Evolutionary conservation across 2,888 invertebrate genomes (phyloP), one percentile per base, ranked within the genome.

Genomic region (Acanthosepion esculentum): DNA sequence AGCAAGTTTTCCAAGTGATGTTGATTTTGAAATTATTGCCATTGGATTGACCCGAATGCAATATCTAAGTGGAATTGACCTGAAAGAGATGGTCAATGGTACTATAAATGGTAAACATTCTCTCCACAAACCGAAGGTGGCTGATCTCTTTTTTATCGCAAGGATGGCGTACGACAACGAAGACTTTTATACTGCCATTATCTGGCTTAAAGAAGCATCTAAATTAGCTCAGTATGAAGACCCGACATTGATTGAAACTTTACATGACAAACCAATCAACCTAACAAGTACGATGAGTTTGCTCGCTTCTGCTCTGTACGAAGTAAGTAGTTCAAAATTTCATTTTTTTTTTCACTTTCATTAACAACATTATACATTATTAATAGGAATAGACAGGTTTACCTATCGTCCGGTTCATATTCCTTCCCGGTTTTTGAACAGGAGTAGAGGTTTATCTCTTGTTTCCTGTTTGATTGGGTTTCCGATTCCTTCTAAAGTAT

Each of bases 91-190:
- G 15, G 59, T 64, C 12, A 64, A 94, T 48, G 94, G 94, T 23
- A 94, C 41, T 0, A 55, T 94, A n/a, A 23, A n/a, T 18, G 55
- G 55, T 6, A 59, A 55, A 41, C 33, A 33, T 7, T 94, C 94
- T 59, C 64, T 94, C 6, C 59, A 94, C 64, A 94, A 64, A 64
- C 64, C 48, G 6, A 64, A 53, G 12, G 59, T 64, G 12, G 59
- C 55, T 26, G 94, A 94, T 55, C 59, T 94, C 41, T 94, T 94
- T 33, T 48, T 33, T 5, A 94, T 94, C 12, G n/a, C 59, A 55
- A 23, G 64, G 18, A 48, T 94, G 48, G 55, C 59, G 18, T 94
- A 55, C 55, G 94, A 94, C 12, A 18, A n/a, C 23, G 94, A 55
- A n/a, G 55, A 94, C 41, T 94, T 64, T 33, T 55, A 33, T 53